These are phyloP conservation scores for Drosophila dives DNA, from an alignment of 2,888 invertebrate genomes.

Conservation along the genomic window DNA sequence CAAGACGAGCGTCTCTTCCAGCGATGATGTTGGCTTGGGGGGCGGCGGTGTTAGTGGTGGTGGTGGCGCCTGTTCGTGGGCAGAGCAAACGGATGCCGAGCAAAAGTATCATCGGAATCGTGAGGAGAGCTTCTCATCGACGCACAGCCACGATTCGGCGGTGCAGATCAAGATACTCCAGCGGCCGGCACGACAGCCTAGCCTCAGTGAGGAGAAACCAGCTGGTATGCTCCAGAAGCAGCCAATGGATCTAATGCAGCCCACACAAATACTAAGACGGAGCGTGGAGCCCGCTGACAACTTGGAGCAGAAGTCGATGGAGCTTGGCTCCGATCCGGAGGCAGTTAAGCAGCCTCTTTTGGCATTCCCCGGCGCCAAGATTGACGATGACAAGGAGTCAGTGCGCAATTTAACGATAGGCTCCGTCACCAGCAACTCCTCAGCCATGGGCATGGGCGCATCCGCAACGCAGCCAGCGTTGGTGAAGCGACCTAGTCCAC, in stretches of 20 bases:
- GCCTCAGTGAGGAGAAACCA: conserved; percentile 73
- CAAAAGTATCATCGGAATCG: conserved; percentile 80
- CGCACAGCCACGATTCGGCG: conserved; percentile 83
- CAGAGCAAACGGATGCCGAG: conserved; percentile 85
- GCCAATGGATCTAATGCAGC: conserved; percentile 55
- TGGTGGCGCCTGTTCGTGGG: conserved; percentile 84
- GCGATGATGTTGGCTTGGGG: conserved; percentile 72
- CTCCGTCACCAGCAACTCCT: conserved; percentile 4
- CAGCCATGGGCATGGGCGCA: conserved; percentile 16
- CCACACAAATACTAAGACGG: conserved; percentile 84
- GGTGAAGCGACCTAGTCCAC: conserved; percentile 77
- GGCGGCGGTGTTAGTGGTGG: conserved; percentile 27
- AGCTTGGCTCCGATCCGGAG: conserved; percentile 23
- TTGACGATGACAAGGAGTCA: conserved; percentile 46
- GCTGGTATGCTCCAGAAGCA: conserved; percentile 43
- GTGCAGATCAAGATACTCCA: conserved; percentile 84
- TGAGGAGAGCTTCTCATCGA: conserved; percentile 83
- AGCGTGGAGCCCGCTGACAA: conserved; percentile 73
- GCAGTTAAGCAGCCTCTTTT: conserved; percentile 1
- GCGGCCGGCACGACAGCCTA: conserved; percentile 75
- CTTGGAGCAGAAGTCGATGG: conserved; percentile 33
- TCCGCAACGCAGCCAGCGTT: conserved; percentile 17
- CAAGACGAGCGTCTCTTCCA: conserved; percentile 84
- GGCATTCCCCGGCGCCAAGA: conserved; percentile 17
- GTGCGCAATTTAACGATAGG: conserved; percentile 32